These are phyloP conservation scores for Daboia siamensis DNA, from an alignment of 2,113 vertebrate genomes.

Conservation along the genomic window DNA sequence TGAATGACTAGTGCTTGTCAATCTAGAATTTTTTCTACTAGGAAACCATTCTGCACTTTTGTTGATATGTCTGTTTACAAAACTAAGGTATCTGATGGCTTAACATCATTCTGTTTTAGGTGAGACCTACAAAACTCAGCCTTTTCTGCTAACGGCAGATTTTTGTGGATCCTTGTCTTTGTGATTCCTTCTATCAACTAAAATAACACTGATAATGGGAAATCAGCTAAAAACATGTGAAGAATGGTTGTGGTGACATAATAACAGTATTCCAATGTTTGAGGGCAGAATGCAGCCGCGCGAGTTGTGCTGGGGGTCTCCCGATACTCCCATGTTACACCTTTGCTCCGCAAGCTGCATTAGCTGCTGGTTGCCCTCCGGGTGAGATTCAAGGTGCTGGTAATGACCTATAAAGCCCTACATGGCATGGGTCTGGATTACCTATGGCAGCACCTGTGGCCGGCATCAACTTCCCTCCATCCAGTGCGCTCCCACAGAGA, in stretches of 20 bases:
- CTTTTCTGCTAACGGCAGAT: not conserved
- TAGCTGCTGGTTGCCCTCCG: no score
- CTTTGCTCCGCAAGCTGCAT: no score
- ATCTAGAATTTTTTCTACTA: not conserved
- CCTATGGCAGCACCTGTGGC: no score
- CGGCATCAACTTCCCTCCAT: no score
- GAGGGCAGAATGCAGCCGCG: no score
- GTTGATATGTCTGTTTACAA: not conserved
- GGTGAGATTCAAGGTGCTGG: no score
- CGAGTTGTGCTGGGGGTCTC: no score
- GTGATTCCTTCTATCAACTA: not conserved
- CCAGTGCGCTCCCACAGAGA: no score
- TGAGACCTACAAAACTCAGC: not conserved
- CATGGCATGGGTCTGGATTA: no score
- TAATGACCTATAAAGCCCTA: no score
- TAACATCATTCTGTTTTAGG: not conserved
- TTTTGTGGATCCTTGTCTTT: not conserved
- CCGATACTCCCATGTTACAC: no score
- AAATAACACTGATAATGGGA: not conserved
- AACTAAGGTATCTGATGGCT: not conserved
- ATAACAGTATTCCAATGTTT: not conserved
- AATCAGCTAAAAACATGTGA: not conserved
- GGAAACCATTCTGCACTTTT: not conserved
- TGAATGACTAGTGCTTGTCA: not conserved
- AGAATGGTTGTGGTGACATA: not conserved